Percentiles rank a stretch among this genome's conserved stretches.
phyloP scores from a whole-genome alignment of 2,888 invertebrate genomes.

The Acronicta alni region DNA sequence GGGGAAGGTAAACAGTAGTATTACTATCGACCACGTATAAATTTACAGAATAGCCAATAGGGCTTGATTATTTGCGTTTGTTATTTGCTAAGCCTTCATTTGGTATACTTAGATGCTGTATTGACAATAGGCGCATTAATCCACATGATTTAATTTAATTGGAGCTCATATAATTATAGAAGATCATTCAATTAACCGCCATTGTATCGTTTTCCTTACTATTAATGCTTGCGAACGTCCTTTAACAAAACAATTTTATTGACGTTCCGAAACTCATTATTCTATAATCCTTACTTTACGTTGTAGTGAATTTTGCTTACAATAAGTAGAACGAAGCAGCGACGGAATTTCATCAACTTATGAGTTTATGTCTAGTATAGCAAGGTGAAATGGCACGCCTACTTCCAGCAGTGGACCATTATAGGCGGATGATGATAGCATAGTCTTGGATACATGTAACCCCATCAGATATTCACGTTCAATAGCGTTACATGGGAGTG shows the following conservation, averaged over 20 bases:
- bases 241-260: no score
- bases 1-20: constrained; percentile 40
- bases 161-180: neutral
- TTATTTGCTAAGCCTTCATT: constrained; percentile 44
- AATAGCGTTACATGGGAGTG: no score
- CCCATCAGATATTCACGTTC: no score
- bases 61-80: constrained; percentile 55
- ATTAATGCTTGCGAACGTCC: no score
- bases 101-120: constrained; percentile 8
- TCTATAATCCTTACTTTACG: constrained; percentile 23
- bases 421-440: no score
- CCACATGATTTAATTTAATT: neutral
- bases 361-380: no score
- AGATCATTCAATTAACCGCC: neutral
- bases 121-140: neutral
- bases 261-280: no score
- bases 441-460: no score
- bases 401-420: no score
- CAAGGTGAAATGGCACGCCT: no score
- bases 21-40: constrained; percentile 57
- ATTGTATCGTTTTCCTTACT: neutral
- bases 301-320: constrained; percentile 24
- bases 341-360: no score
- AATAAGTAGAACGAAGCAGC: constrained; percentile 15
- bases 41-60: constrained; percentile 56